Percentiles rank a stretch among this genome's conserved stretches.
phyloP scores from a whole-genome alignment of 2,888 invertebrate species.

The Drosophila dives region DNA sequence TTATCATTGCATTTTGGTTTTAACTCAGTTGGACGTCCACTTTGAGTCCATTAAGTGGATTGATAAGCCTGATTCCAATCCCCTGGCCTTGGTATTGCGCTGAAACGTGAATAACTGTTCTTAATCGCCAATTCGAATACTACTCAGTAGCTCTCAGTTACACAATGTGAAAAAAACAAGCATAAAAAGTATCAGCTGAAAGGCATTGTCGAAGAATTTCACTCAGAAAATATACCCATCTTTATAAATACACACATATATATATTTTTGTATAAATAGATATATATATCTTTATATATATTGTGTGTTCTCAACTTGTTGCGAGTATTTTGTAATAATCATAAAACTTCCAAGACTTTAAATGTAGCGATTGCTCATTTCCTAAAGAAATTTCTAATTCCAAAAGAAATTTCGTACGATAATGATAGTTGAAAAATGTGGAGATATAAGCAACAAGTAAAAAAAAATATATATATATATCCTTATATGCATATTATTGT shows the following conservation, averaged over 20 bases:
- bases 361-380: conserved; percentile 25
- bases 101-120: conserved; percentile 26
- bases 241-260: not conserved
- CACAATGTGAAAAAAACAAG: conserved; percentile 12
- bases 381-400: conserved; percentile 5
- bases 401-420: conserved; percentile 3
- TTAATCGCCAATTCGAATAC: conserved; percentile 35
- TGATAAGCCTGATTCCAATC: conserved; percentile 61
- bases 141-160: conserved; percentile 23
- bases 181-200: not conserved
- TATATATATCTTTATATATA: not conserved
- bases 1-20: conserved; percentile 28
- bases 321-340: conserved; percentile 23
- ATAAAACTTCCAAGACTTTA: conserved; percentile 11
- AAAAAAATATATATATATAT: not conserved
- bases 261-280: not conserved
- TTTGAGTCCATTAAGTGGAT: conserved; percentile 42
- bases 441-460: too few relatives aligned
- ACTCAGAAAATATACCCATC: conserved; percentile 1
- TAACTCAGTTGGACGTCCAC: conserved; percentile 22
- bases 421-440: not conserved
- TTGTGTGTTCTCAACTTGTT: conserved; percentile 5
- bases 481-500: not conserved
- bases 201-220: conserved; percentile 13
- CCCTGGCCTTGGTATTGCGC: conserved; percentile 32